Base-by-base conservation (phyloP, 2,797 vertebrate genomes). In the Lagorchestes hirsutus region DNA sequence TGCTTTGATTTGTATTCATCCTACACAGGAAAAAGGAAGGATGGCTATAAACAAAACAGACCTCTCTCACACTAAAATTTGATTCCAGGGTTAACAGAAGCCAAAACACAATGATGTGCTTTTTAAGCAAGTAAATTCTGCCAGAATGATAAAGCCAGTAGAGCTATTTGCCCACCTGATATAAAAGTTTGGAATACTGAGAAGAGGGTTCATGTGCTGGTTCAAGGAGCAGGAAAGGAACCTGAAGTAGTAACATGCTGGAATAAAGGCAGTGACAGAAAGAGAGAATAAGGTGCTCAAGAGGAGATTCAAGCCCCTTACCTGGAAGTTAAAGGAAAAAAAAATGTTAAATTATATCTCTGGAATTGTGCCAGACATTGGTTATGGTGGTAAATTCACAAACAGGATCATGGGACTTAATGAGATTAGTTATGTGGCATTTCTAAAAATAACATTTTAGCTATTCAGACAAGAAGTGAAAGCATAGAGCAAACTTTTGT, bases 161-260 rank as follows among this genome's bases (percentile, higher is more conserved):
- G 22, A 52, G 58, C 94, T 87, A 95, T 74, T 52, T 93, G 50
- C 67, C 92, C 28, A 59, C 16, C 54, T 31, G 29, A 28, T 56
- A 56, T 93, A 96, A 92, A 91, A 11, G 5, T 82, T 92, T 0
- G 2, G 90, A 40, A 52, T 22, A 40, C 59, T 90, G 90, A 93
- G 50, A 91, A 95, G 58, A 95, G 11, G 74, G 58, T 34, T 92
- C 9, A n/a, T 18, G 24, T 28, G 1, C 5, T 57, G 5, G 82
- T 13, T 55, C 59, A 55, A 52, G 31, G 91, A 95, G 4, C 6
- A 95, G 96, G 56, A 93, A 94, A 92, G 46, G 31, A 58, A 62
- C 18, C 34, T 40, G 24, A 55, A 28, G 50, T 90, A 96, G 46
- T 56, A 92, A 62, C 74, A 6, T 1, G 5, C 34, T 90, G 18